A percentile compares a stretch with the other conserved stretches of the same genome.
These are phyloP conservation scores for Lampris incognitus DNA, from an alignment of 2,113 vertebrate genomes.

Conservation along the genomic window DNA sequence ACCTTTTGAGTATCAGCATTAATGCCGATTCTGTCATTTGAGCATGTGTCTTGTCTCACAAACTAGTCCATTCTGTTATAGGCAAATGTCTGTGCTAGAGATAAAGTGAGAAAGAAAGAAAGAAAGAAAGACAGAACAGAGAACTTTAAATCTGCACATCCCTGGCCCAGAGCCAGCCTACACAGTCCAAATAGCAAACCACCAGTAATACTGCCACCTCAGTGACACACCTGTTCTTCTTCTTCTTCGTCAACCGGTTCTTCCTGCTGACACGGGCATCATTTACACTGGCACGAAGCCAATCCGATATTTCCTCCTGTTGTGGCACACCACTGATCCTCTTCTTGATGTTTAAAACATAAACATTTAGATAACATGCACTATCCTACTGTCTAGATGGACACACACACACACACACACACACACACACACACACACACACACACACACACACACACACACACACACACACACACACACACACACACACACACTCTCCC, in stretches of 20 bases:
- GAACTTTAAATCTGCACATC: constrained; percentile 8
- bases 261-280: not conserved
- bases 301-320: not conserved
- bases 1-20: not conserved
- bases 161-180: constrained; percentile 5
- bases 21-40: constrained; percentile 35
- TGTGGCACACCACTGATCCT: not conserved
- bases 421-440: no score
- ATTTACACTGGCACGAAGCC: not conserved
- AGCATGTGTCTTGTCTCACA: not conserved
- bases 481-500: no score
- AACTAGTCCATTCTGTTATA: constrained; percentile 9
- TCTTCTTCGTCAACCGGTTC: constrained; percentile 4
- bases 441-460: no score
- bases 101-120: not conserved
- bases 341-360: not conserved
- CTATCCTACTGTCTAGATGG: no score
- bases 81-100: constrained; percentile 37
- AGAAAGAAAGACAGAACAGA: not conserved
- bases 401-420: no score
- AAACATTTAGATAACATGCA: no score
- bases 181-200: not conserved
- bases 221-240: not conserved
- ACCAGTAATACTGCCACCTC: not conserved
- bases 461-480: no score